phyloP scores from a whole-genome alignment of 2,113 vertebrate genomes.

The Microtus oregoni region DNA sequence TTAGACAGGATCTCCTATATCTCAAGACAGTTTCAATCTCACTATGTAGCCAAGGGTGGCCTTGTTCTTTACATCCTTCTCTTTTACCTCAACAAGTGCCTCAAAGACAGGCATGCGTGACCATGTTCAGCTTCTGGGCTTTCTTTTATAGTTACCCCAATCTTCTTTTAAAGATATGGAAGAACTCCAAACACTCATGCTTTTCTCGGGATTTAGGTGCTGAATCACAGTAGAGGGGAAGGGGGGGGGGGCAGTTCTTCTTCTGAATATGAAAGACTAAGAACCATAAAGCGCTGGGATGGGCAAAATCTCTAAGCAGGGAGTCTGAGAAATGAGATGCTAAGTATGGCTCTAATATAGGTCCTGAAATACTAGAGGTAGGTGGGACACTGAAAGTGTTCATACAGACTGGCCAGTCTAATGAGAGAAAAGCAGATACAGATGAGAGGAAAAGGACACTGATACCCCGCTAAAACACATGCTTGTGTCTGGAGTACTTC shows the following conservation, averaged over 20 bases:
- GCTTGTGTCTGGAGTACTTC: neutral
- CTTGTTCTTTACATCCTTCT: neutral
- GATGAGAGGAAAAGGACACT: neutral
- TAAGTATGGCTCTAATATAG: neutral
- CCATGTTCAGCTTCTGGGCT: neutral
- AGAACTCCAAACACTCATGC: neutral
- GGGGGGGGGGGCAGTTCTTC: neutral
- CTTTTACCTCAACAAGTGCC: neutral
- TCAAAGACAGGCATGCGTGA: neutral
- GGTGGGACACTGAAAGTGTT: neutral
- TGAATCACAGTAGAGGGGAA: neutral
- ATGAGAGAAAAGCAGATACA: neutral
- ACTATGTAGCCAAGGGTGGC: neutral
- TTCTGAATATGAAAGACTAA: neutral
- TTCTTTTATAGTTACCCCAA: neutral
- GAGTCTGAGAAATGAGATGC: neutral
- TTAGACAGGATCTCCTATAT: neutral
- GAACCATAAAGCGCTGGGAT: neutral
- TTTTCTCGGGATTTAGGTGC: neutral
- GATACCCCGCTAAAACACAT: neutral
- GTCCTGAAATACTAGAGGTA: neutral
- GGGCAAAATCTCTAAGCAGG: neutral
- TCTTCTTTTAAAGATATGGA: neutral
- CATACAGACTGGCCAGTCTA: neutral
- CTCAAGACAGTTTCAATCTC: too few relatives aligned